A percentile compares a stretch with the other conserved stretches of the same genome.
Conservation (phyloP, 1,140 invertebrate genomes). For the Vollenhovia emeryi region DNA sequence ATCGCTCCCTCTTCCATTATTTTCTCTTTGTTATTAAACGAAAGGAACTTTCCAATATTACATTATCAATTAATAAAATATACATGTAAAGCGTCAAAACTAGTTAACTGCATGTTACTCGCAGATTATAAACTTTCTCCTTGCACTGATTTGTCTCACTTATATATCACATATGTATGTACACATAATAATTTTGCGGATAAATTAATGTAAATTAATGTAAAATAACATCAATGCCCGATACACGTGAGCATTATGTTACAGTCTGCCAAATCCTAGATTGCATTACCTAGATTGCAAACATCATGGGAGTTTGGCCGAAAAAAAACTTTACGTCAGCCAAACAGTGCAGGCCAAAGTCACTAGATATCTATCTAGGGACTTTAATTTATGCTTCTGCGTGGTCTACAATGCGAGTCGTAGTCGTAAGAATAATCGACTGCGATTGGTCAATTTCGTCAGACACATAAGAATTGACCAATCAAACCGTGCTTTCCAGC, state of each 20-base stretch:
- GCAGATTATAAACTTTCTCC: slow-evolving; percentile 24
- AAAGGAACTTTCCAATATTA: slow-evolving; percentile 13
- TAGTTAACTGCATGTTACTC: background rate
- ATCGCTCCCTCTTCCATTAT: slow-evolving; percentile 94
- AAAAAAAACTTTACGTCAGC: too few species aligned
- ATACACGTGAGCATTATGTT: background rate
- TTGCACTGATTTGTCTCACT: background rate
- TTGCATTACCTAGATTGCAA: background rate
- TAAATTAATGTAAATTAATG: background rate
- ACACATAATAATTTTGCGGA: background rate
- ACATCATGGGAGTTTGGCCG: background rate
- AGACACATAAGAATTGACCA: too few species aligned
- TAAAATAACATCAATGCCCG: background rate
- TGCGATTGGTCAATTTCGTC: too few species aligned
- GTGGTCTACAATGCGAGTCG: too few species aligned
- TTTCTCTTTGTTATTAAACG: slow-evolving; percentile 43
- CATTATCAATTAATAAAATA: background rate
- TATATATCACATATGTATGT: background rate
- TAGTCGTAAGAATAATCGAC: too few species aligned
- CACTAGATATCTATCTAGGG: too few species aligned
- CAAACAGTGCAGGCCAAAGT: too few species aligned
- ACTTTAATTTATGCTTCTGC: too few species aligned
- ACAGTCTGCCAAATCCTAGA: background rate
- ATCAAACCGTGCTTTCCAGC: too few species aligned
- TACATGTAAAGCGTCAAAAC: background rate